Evolutionary conservation across 2,888 invertebrate genomes (phyloP).

Genomic region (Metallyticus violacea): DNA sequence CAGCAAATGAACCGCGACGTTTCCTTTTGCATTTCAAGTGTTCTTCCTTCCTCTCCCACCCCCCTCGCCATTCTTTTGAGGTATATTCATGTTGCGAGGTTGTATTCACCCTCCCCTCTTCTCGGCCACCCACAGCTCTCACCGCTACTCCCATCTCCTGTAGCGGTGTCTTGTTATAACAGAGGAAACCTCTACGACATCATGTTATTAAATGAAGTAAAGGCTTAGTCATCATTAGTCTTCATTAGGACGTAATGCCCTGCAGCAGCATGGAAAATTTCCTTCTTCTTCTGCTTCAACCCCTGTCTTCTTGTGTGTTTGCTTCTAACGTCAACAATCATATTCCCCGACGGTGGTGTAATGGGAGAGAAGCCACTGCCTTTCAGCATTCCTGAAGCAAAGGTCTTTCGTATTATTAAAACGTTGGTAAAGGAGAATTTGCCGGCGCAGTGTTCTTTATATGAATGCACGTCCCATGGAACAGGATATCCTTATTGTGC

Average conservation of each 20-base stretch:
- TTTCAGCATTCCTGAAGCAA: neutral
- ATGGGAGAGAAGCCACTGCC: neutral
- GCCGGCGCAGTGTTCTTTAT: neutral
- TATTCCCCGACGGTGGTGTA: neutral
- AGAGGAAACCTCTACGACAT: neutral
- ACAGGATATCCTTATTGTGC: neutral
- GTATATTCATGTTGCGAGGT: neutral
- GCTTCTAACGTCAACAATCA: constrained; percentile 1
- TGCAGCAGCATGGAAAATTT: neutral
- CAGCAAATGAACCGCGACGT: neutral
- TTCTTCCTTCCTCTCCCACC: neutral
- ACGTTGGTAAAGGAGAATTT: neutral
- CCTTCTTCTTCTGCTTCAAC: neutral
- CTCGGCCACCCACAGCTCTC: neutral
- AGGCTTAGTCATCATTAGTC: constrained; percentile 29
- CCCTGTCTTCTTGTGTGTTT: neutral
- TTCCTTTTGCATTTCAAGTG: neutral
- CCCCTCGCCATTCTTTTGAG: neutral
- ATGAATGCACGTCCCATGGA: too few relatives aligned
- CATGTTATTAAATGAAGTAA: constrained; percentile 26
- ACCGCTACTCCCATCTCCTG: too few relatives aligned
- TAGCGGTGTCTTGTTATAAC: neutral
- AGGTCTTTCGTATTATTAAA: neutral
- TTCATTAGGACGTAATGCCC: constrained; percentile 25
- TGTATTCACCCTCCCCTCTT: neutral